A percentile compares a stretch with the other conserved stretches of the same genome.
Conservation (phyloP, 2,888 invertebrate genomes). For the Drosophila glabriapex region DNA sequence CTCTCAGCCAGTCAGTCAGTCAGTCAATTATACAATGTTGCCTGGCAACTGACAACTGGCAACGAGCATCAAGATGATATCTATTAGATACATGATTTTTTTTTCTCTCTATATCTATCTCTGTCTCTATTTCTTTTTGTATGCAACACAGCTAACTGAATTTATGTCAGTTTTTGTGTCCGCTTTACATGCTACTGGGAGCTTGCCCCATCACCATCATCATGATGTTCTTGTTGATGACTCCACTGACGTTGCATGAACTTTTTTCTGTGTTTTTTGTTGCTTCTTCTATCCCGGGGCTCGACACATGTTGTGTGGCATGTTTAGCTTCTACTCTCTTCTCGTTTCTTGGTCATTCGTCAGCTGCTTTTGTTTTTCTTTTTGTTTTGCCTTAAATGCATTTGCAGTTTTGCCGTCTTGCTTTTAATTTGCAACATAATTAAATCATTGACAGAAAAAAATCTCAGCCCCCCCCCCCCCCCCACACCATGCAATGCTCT, state of each 20-base stretch:
- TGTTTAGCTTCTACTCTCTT: neutral
- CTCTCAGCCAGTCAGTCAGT: slow-evolving; percentile 16
- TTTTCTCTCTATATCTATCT: neutral
- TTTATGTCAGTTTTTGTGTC: slow-evolving; percentile 75
- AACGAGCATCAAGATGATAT: slow-evolving; percentile 68
- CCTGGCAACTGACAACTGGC: slow-evolving; percentile 29
- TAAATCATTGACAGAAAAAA: slow-evolving; percentile 55
- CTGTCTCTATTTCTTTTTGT: slow-evolving; percentile 31
- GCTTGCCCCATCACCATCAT: slow-evolving; percentile 19
- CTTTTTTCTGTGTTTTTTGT: slow-evolving; percentile 18
- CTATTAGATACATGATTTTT: slow-evolving; percentile 68
- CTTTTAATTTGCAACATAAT: slow-evolving; percentile 75
- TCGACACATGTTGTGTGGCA: slow-evolving; percentile 54
- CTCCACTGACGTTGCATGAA: slow-evolving; percentile 69
- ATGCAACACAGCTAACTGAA: slow-evolving; percentile 77
- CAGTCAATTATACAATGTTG: slow-evolving; percentile 65
- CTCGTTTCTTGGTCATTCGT: slow-evolving; percentile 43
- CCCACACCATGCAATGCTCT: neutral
- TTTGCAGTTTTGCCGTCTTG: slow-evolving; percentile 41
- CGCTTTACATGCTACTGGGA: slow-evolving; percentile 36
- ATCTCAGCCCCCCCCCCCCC: no score
- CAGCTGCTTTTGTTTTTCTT: slow-evolving; percentile 32
- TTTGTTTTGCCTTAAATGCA: slow-evolving; percentile 31
- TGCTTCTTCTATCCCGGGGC: slow-evolving; percentile 40
- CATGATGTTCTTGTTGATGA: slow-evolving; percentile 41